Base-by-base conservation (phyloP, 1,140 invertebrate species). In the Fopius arisanus region DNA sequence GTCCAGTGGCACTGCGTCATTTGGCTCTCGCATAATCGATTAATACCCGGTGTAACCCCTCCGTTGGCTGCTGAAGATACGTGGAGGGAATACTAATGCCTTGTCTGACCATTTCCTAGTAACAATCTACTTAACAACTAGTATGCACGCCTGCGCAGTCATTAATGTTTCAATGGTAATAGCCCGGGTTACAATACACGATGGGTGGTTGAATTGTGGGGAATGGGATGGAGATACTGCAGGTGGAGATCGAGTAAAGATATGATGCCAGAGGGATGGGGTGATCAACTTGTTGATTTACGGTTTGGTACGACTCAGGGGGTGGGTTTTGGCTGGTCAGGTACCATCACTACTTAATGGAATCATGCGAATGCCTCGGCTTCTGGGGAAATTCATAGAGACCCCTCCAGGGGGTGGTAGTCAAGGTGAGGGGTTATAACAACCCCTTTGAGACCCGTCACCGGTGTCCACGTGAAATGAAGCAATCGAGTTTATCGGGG, bases 211-310 rank as follows among this genome's bases (percentile, higher is more conserved):
- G n/a, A 14, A n/a, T 37, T 48, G 16, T 2, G 43, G 9, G 43
- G n/a, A 19, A 48, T 12, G 3, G 43, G 43, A 4, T 5, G 43
- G 43, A 2, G 43, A 2, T 48, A 37, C 43, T 48, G 43, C 54
- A 59, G 54, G 23, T 23, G 23, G 54, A 23, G 23, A 26, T 51
- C n/a, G 21, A 26, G 23, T 59, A 26, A 59, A 59, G 54, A 59
- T 59, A 59, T 59, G 54, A 28, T 19, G 54, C 54, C 54, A 59
- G 23, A 59, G 54, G 43, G 19, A 51, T 51, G 43, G 26, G 54
- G 54, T 26, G 54, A 59, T 59, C 54, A 59, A 59, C 54, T 59
- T 59, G 54, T 59, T 59, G 54, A 59, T 59, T 59, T 59, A 59
- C 19, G 54, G 23, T 28, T 26, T 19, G 54, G 23, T 59, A 7